A percentile compares a stretch with the other conserved stretches of the same genome.
Evolutionary conservation across 2,888 invertebrate species (phyloP).

Genomic region (Diplazon laetatorius): DNA sequence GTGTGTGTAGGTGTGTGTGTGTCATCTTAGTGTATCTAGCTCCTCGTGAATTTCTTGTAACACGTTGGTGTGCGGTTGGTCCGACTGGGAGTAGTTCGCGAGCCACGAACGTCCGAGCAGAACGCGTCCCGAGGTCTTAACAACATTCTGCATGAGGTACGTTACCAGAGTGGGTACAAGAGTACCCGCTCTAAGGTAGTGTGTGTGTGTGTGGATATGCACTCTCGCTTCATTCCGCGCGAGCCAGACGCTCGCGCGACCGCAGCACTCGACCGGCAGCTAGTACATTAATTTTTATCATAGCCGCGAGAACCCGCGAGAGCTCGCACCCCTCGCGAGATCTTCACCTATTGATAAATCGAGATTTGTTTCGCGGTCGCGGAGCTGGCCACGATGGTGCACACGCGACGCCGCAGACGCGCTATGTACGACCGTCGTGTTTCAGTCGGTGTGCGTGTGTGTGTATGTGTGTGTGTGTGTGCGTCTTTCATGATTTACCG

Average conservation of each 20-base stretch:
- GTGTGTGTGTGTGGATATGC: not conserved
- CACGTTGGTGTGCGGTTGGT: conserved; percentile 54
- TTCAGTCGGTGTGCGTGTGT: not conserved
- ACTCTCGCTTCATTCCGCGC: conserved; percentile 21
- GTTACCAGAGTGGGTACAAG: not conserved
- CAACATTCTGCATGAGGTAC: conserved; percentile 20
- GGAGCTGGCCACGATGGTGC: conserved; percentile 26
- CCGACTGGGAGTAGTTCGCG: conserved; percentile 9
- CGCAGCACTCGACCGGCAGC: conserved; percentile 36
- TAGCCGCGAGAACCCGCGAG: conserved; percentile 17
- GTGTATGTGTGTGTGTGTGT: not conserved
- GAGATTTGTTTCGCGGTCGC: conserved; percentile 57
- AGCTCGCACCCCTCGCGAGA: conserved; percentile 36
- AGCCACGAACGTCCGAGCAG: conserved; percentile 1
- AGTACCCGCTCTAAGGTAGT: not conserved
- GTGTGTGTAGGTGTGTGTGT: too few species aligned
- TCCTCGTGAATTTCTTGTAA: conserved; percentile 53
- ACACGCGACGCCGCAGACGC: conserved; percentile 16
- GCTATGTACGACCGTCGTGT: not conserved
- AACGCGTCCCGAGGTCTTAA: conserved; percentile 36
- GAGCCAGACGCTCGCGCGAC: conserved; percentile 28
- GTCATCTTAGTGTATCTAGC: conserved; percentile 40
- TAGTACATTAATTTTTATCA: conserved; percentile 49
- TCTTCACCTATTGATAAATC: conserved; percentile 55
- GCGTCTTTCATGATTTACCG: conserved; percentile 14